These are phyloP conservation scores for Rhinoderma darwinii DNA, from an alignment of 2,113 vertebrate genomes.

Conservation along the genomic window DNA sequence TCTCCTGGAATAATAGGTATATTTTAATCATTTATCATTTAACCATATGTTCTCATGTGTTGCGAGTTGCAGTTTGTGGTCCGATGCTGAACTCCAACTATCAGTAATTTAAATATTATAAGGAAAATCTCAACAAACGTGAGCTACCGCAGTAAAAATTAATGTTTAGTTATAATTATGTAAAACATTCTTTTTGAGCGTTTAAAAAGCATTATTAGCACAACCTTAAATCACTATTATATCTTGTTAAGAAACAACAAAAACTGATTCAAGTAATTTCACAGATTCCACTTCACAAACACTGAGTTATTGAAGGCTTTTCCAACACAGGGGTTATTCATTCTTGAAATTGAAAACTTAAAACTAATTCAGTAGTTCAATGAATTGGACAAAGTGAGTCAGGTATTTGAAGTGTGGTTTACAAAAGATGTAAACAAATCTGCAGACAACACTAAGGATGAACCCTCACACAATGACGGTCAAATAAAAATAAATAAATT, in stretches of 20 bases:
- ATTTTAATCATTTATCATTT: too few species aligned
- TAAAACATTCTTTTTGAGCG: too few species aligned
- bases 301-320: background rate
- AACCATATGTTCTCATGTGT: too few species aligned
- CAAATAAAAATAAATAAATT: background rate
- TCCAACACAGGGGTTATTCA: background rate
- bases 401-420: background rate
- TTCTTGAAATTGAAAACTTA: conserved; percentile 38
- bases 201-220: background rate
- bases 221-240: background rate
- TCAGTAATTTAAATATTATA: too few species aligned
- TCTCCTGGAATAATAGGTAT: too few species aligned
- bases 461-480: background rate
- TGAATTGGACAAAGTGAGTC: conserved; percentile 7
- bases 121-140: too few species aligned
- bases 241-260: background rate
- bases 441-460: background rate
- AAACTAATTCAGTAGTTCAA: conserved; percentile 41
- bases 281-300: conserved; percentile 3
- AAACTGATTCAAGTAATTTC: background rate
- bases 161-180: too few species aligned
- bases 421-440: conserved; percentile 11
- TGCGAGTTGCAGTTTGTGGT: too few species aligned
- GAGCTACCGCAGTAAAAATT: too few species aligned
- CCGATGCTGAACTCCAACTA: too few species aligned